Conservation (phyloP, 2,888 invertebrate genomes). For the Noctua janthina region DNA sequence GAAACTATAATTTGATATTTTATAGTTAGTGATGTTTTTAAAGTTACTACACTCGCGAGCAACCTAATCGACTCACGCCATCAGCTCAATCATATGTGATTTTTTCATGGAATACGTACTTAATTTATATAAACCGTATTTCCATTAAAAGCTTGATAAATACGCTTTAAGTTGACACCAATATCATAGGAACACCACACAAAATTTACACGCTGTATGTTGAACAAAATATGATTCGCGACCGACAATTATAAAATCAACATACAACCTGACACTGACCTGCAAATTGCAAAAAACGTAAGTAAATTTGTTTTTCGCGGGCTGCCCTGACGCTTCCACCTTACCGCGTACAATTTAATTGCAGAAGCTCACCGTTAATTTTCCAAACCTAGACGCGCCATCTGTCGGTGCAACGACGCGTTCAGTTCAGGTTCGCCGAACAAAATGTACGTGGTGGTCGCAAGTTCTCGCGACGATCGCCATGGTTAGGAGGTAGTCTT, state of each 20-base stretch:
- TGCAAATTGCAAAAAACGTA: too few relatives aligned
- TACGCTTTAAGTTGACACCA: background rate
- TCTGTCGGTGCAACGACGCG: background rate
- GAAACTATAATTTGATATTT: constrained; percentile 3
- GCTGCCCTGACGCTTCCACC: background rate
- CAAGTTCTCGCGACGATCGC: background rate
- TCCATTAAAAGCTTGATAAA: background rate
- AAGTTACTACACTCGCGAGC: background rate
- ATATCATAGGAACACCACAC: too few relatives aligned
- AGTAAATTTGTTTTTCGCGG: too few relatives aligned
- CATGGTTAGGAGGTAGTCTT: background rate
- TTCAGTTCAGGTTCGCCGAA: too few relatives aligned
- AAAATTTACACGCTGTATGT: too few relatives aligned
- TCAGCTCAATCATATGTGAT: background rate
- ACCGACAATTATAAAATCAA: too few relatives aligned
- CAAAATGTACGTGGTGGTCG: background rate
- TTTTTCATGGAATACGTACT: background rate
- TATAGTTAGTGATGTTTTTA: background rate
- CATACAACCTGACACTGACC: too few relatives aligned
- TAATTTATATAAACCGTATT: background rate
- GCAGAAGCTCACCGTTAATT: background rate
- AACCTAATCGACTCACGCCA: background rate
- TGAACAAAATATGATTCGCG: too few relatives aligned
- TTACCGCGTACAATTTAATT: background rate
- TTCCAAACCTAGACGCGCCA: background rate